Evolutionary conservation across 2,888 invertebrate species (phyloP).

Genomic region (Thalpophila matura): DNA sequence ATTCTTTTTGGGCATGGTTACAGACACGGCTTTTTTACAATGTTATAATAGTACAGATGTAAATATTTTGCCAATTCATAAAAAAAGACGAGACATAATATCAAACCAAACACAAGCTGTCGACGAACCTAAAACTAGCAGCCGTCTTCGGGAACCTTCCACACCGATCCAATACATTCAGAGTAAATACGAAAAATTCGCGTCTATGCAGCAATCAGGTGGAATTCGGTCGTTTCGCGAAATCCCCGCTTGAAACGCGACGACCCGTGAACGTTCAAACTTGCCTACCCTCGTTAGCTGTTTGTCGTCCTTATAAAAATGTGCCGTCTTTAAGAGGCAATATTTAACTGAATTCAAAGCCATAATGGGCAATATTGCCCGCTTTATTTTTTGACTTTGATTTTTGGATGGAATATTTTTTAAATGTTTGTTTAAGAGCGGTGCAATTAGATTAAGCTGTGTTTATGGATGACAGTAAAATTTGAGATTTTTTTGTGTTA

Average conservation of each 20-base stretch:
- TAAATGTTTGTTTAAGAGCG: neutral
- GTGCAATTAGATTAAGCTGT: neutral
- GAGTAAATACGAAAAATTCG: conserved; percentile 45
- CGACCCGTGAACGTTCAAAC: conserved; percentile 82
- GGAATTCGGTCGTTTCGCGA: conserved; percentile 49
- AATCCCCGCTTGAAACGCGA: conserved; percentile 45
- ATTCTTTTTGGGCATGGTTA: too few relatives aligned
- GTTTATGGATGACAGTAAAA: neutral
- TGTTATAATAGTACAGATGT: too few relatives aligned
- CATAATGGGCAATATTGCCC: conserved; percentile 51
- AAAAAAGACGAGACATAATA: neutral
- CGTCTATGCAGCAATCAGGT: conserved; percentile 56
- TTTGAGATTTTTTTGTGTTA: neutral
- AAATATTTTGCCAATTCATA: too few relatives aligned
- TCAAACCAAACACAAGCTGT: neutral
- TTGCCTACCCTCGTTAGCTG: conserved; percentile 85
- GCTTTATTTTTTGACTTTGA: conserved; percentile 33
- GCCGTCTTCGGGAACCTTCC: neutral
- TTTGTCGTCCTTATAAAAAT: conserved; percentile 85
- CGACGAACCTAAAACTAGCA: neutral
- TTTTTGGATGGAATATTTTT: conserved; percentile 32
- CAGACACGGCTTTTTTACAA: too few relatives aligned
- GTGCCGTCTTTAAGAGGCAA: conserved; percentile 64
- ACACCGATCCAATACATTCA: conserved; percentile 19
- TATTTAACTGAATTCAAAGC: conserved; percentile 56